Evolutionary conservation across 2,113 vertebrate species (phyloP).

Genomic region (Mixornis gularis): DNA sequence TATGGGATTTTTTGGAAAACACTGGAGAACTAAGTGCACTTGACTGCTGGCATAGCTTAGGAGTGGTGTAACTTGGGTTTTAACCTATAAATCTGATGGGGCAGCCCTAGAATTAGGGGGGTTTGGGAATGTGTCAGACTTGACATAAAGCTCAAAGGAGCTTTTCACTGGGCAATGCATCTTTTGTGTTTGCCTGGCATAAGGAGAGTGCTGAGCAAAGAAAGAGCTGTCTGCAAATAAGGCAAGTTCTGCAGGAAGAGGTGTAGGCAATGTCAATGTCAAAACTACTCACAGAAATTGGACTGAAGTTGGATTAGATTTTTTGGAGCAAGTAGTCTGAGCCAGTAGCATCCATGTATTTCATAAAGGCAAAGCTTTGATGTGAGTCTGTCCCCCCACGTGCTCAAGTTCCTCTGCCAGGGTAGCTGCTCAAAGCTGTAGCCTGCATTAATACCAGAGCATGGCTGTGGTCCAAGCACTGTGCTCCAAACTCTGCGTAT

Average conservation of each 20-base stretch:
- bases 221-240: neutral
- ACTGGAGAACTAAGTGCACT: neutral
- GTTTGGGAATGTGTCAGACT: neutral
- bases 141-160: neutral
- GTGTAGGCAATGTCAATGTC: fast-evolving
- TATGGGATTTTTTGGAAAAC: neutral
- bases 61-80: neutral
- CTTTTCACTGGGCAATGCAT: neutral
- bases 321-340: neutral
- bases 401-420: neutral
- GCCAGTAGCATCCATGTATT: neutral
- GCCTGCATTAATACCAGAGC: neutral
- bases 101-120: neutral
- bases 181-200: neutral
- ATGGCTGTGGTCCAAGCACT: neutral
- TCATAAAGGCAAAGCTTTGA: neutral
- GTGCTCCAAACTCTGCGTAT: fast-evolving
- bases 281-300: neutral
- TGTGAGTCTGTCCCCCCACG: neutral
- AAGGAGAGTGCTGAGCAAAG: neutral
- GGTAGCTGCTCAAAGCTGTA: neutral
- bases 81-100: neutral
- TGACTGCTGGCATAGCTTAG: neutral
- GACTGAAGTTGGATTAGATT: neutral
- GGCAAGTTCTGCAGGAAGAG: neutral